A percentile compares a stretch with the other conserved stretches of the same genome.
These are phyloP conservation scores for Pedetes capensis DNA, from an alignment of 2,113 vertebrate species.

Conservation along the genomic window DNA sequence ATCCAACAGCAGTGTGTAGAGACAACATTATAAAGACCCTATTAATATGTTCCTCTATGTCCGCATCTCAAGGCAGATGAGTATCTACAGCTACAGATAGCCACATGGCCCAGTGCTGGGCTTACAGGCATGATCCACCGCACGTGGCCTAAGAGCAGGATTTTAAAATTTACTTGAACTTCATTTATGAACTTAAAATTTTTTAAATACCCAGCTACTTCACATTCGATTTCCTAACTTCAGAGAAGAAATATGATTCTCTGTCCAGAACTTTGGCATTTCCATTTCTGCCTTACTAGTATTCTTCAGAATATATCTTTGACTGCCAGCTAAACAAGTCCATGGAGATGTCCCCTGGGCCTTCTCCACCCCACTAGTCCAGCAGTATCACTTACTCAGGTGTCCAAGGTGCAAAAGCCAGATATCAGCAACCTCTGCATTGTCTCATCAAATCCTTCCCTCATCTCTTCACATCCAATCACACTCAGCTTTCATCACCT, in stretches of 20 bases:
- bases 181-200: conserved; percentile 77
- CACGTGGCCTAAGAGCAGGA: conserved; percentile 66
- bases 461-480: neutral
- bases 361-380: neutral
- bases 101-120: too few relatives aligned
- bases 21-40: conserved; percentile 80
- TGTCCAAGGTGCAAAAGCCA: neutral
- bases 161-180: conserved; percentile 73
- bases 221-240: conserved; percentile 79
- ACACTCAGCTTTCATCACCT: neutral
- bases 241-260: conserved; percentile 81
- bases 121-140: too few relatives aligned
- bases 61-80: conserved; percentile 78
- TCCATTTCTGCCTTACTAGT: too few relatives aligned
- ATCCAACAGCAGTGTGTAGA: conserved; percentile 81
- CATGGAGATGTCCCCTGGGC: neutral
- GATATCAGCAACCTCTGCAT: neutral
- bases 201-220: too few relatives aligned
- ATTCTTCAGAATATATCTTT: too few relatives aligned
- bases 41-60: conserved; percentile 74
- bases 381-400: neutral
- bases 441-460: neutral
- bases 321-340: too few relatives aligned
- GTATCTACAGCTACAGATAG: conserved; percentile 64
- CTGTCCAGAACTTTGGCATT: conserved; percentile 77